A percentile compares a stretch with the other conserved stretches of the same genome.
Evolutionary conservation across 2,888 invertebrate species (phyloP).

Genomic region (Mantis religiosa): DNA sequence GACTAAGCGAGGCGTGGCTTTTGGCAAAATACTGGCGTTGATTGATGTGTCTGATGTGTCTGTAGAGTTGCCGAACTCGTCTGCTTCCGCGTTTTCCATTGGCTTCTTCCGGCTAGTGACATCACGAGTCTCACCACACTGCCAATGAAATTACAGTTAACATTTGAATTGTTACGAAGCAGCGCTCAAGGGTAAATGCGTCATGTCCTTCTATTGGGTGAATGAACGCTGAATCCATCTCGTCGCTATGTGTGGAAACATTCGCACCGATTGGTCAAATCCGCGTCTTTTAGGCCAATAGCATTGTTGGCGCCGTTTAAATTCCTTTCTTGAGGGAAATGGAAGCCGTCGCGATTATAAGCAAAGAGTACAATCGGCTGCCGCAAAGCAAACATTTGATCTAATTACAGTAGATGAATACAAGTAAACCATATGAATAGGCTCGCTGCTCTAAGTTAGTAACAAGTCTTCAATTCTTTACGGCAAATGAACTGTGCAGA

Average conservation of each 20-base stretch:
- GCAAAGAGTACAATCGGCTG: background rate
- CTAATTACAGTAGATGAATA: background rate
- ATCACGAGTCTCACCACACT: constrained; percentile 32
- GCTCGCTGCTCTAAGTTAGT: background rate
- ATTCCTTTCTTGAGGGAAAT: constrained; percentile 23
- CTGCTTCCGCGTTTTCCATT: constrained; percentile 32
- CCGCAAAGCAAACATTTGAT: background rate
- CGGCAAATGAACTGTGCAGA: background rate
- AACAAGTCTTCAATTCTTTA: background rate
- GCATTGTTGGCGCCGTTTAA: constrained; percentile 27
- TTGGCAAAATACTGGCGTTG: constrained; percentile 33
- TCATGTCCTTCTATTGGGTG: constrained; percentile 32
- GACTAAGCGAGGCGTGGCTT: constrained; percentile 33
- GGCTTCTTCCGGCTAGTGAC: constrained; percentile 35
- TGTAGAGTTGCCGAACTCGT: constrained; percentile 20
- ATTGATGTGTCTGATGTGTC: constrained; percentile 33
- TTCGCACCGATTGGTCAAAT: constrained; percentile 21
- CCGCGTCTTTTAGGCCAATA: constrained; percentile 22
- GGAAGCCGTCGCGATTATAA: background rate
- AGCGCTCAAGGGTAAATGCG: constrained; percentile 27
- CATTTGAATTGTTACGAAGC: constrained; percentile 18
- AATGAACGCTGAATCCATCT: constrained; percentile 29
- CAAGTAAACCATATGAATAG: background rate
- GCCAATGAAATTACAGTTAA: constrained; percentile 35
- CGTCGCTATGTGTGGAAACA: constrained; percentile 28